phyloP scores from a whole-genome alignment of 2,888 invertebrate species.

The Scaptomyza caliginosa region DNA sequence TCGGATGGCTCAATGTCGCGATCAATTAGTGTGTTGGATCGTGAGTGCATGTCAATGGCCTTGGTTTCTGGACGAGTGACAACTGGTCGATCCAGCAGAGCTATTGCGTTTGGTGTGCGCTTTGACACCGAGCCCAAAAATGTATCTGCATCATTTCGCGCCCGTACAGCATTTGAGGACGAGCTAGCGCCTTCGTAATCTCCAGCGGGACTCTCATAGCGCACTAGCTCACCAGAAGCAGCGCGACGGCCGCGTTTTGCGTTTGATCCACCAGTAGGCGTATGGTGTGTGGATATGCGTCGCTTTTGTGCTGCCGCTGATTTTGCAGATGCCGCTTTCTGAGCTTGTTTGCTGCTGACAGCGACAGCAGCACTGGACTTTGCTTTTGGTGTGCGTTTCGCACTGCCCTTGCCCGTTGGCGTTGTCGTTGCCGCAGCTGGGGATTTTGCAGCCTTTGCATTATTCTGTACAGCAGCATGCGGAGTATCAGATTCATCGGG shows the following conservation, averaged over 20 bases:
- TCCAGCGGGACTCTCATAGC: conserved; percentile 41
- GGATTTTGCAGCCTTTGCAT: conserved; percentile 46
- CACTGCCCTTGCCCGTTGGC: conserved; percentile 53
- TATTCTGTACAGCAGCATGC: conserved; percentile 34
- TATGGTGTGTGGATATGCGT: conserved; percentile 61
- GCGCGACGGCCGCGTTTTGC: conserved; percentile 83
- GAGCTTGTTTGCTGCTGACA: conserved; percentile 65
- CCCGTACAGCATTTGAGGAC: conserved; percentile 65
- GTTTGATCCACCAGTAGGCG: conserved; percentile 50
- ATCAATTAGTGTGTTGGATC: conserved; percentile 91
- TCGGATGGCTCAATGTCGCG: conserved; percentile 94
- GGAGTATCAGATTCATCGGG: conserved; percentile 60
- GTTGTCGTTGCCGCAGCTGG: conserved; percentile 36
- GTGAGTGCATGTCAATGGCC: conserved; percentile 90
- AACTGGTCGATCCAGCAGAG: conserved; percentile 82
- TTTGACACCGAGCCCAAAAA: conserved; percentile 55
- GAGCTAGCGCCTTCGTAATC: conserved; percentile 68
- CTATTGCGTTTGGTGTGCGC: conserved; percentile 81
- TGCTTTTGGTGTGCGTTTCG: conserved; percentile 80
- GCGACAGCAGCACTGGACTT: conserved; percentile 70
- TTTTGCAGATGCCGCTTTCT: conserved; percentile 63
- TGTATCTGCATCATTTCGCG: conserved; percentile 74
- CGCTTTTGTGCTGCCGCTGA: conserved; percentile 68
- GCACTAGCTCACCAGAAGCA: conserved; percentile 85
- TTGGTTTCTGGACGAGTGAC: conserved; percentile 88